Conservation (phyloP, 2,113 vertebrate species). For the Onychorhynchus coronatus region DNA sequence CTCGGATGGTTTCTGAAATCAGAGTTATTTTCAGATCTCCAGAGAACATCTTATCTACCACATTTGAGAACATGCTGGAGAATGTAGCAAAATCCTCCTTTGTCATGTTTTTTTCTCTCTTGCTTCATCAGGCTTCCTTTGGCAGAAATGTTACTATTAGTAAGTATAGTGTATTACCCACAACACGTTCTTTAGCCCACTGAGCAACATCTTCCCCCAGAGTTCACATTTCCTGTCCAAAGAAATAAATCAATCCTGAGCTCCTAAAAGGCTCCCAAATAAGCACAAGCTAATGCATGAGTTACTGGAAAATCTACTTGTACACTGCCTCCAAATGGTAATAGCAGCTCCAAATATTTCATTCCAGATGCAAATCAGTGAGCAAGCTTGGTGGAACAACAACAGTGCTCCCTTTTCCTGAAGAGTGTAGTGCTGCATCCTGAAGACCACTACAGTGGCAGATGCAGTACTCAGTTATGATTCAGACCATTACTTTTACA, state of each 20-base stretch:
- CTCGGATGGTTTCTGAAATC: neutral
- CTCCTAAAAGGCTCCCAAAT: neutral
- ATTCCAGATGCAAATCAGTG: neutral
- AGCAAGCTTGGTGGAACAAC: neutral
- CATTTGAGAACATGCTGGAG: neutral
- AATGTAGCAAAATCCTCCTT: neutral
- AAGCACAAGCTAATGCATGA: neutral
- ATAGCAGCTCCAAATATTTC: neutral
- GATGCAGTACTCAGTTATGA: neutral
- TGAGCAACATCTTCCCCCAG: neutral
- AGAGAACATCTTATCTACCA: neutral
- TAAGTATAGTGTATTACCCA: neutral
- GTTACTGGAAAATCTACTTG: neutral
- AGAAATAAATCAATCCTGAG: neutral
- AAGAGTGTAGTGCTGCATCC: neutral
- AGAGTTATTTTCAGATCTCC: neutral
- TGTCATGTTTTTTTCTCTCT: neutral
- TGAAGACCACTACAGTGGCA: neutral
- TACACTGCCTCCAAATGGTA: neutral
- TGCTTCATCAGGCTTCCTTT: neutral
- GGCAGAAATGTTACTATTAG: neutral
- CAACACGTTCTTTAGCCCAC: neutral
- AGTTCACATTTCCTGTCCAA: neutral
- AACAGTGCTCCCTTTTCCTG: neutral
- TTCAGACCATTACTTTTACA: neutral